phyloP scores from a whole-genome alignment of 2,113 vertebrate species.

The Zapus hudsonius region DNA sequence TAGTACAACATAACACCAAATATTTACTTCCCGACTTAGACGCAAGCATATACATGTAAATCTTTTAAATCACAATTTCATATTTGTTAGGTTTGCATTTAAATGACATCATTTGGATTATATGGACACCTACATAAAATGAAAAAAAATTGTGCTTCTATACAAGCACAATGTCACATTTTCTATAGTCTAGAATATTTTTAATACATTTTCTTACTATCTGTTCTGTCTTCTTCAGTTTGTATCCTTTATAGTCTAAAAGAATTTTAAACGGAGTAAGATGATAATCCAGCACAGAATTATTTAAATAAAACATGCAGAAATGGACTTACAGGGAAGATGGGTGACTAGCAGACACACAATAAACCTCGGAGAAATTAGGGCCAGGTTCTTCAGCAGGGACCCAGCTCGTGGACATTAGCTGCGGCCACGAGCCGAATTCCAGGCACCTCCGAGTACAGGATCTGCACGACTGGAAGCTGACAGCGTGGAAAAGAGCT shows the following conservation, averaged over 20 bases:
- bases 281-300: slow-evolving; percentile 20
- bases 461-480: too few relatives aligned
- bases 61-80: slow-evolving; percentile 37
- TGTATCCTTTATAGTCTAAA: slow-evolving; percentile 46
- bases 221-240: slow-evolving; percentile 16
- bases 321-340: too few relatives aligned
- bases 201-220: not conserved
- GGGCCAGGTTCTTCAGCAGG: too few relatives aligned
- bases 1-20: slow-evolving; percentile 26
- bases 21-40: slow-evolving; percentile 5
- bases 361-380: too few relatives aligned
- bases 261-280: slow-evolving; percentile 35
- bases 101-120: slow-evolving; percentile 13
- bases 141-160: slow-evolving; percentile 22
- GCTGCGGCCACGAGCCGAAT: too few relatives aligned
- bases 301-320: slow-evolving; percentile 1
- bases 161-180: not conserved
- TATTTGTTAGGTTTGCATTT: slow-evolving; percentile 28
- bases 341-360: too few relatives aligned
- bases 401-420: too few relatives aligned
- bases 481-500: too few relatives aligned
- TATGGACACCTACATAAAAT: slow-evolving; percentile 36
- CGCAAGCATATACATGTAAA: not conserved
- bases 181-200: slow-evolving; percentile 23
- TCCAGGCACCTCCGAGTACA: too few relatives aligned